Evolutionary conservation across 2,113 vertebrate genomes (phyloP), one percentile per base, ranked within the genome.

Genomic region (Octodon degus): DNA sequence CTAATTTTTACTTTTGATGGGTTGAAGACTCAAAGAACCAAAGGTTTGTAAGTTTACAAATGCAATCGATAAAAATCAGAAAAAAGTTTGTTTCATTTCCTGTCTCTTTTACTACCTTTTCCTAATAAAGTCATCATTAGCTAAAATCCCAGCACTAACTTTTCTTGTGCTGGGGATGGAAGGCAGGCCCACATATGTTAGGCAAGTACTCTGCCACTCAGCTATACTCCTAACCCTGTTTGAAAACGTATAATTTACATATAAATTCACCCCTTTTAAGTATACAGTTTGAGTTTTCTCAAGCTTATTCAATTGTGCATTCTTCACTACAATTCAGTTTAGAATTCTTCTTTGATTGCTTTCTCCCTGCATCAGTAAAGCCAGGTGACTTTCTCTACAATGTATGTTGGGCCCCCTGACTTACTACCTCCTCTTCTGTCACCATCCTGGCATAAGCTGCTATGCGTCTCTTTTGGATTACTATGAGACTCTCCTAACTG

Each of bases 21-120:
- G 19, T 63, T 90, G 60, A 60, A 50, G 68, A 95, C 19, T 80
- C 12, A 58, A 94, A 85, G 47, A 90, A 53, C 43, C 22, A 62
- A 22, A 82, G 43, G 90, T 85, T 4, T 84, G 50, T 34, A 92
- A 50, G 90, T 60, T 91, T 77, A 90, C 19, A 93, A 91, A 85
- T 43, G 11, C 7, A 74, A 76, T 63, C 34, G 58, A 43, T 77
- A 40, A 86, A 91, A 77, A 89, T 86, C 34, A 72, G 55, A 67
- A 62, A 16, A 81, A 80, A 62, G 32, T 92, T 24, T 86, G 34
- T 53, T 93, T 84, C 43, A 86, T 16, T 30, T 34, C 30, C 72
- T 92, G 40, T 93, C 70, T 94, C 25, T 50, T 83, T 86, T 92
- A 62, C 14, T 27, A 68, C 13, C 20, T 37, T 43, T 89, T 92